Evolutionary conservation across 1,140 invertebrate species (phyloP).

Genomic region (Coptotermes formosanus): DNA sequence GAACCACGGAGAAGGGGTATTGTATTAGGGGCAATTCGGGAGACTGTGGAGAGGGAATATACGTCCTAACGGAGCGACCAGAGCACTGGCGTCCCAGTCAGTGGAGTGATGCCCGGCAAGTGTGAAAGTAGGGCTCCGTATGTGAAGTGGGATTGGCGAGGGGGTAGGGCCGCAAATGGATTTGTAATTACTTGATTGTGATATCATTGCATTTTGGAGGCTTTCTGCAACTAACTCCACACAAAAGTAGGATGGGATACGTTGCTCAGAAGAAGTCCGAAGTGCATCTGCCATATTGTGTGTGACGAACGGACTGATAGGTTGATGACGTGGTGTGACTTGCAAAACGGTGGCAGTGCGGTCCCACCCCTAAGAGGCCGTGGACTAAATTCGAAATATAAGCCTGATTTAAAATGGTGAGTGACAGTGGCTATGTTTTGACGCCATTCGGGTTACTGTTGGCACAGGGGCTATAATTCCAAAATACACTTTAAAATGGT

Average conservation of each 20-base stretch:
- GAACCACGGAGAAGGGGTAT: not conserved
- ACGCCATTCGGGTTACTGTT: too few relatives aligned
- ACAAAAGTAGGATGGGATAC: not conserved
- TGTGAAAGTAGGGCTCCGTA: not conserved
- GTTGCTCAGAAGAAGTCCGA: not conserved
- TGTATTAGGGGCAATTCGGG: not conserved
- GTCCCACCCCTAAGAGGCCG: not conserved
- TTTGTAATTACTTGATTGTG: not conserved
- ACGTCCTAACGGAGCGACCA: slow-evolving; percentile 11
- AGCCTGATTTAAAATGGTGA: not conserved
- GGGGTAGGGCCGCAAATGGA: not conserved
- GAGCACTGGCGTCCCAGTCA: not conserved
- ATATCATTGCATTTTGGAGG: not conserved
- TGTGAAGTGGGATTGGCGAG: not conserved
- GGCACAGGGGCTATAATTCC: too few relatives aligned
- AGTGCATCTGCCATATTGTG: not conserved
- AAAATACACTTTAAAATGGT: too few relatives aligned
- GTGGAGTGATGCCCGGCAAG: not conserved
- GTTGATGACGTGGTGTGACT: not conserved
- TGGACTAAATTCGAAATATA: not conserved
- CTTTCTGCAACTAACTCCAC: not conserved
- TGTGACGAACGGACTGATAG: not conserved
- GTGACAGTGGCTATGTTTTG: not conserved
- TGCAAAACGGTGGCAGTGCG: not conserved
- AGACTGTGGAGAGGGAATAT: slow-evolving; percentile 12